Conservation (phyloP, 2,888 invertebrate species). For the Hecatera dysodea region DNA sequence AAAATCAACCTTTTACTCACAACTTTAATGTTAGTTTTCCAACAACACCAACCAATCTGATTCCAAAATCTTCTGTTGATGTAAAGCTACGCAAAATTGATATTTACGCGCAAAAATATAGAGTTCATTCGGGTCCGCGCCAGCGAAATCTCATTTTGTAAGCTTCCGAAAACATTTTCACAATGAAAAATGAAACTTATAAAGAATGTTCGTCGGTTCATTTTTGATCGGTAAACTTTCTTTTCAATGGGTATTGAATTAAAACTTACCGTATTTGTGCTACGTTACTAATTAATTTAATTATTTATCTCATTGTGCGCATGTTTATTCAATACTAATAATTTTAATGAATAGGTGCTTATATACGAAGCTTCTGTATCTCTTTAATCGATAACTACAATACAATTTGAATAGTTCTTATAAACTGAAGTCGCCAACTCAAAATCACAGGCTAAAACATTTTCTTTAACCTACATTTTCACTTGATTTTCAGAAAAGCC, state of each 20-base stretch:
- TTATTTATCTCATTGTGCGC: slow-evolving; percentile 86
- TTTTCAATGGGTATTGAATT: slow-evolving; percentile 88
- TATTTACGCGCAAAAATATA: slow-evolving; percentile 72
- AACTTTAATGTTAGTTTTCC: slow-evolving; percentile 74
- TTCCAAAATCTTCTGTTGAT: slow-evolving; percentile 85
- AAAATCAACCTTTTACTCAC: slow-evolving; percentile 74
- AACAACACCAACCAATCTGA: slow-evolving; percentile 73
- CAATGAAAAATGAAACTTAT: slow-evolving; percentile 85
- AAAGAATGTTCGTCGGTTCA: slow-evolving; percentile 79
- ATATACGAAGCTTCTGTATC: slow-evolving; percentile 55
- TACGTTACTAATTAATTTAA: slow-evolving; percentile 89
- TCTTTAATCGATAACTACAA: slow-evolving; percentile 36
- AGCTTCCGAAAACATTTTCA: slow-evolving; percentile 85
- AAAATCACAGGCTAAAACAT: background rate
- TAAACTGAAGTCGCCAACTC: background rate
- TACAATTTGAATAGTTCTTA: slow-evolving; percentile 3
- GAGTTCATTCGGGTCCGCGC: slow-evolving; percentile 78
- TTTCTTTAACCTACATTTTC: background rate
- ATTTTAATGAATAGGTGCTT: slow-evolving; percentile 73
- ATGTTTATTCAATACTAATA: slow-evolving; percentile 84
- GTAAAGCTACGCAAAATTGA: slow-evolving; percentile 76
- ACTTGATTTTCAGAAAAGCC: slow-evolving; percentile 1
- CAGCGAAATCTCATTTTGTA: slow-evolving; percentile 82
- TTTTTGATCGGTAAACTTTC: slow-evolving; percentile 79
- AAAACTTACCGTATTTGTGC: slow-evolving; percentile 88